phyloP scores from a whole-genome alignment of 2,888 invertebrate genomes.

The Brenthis ino region DNA sequence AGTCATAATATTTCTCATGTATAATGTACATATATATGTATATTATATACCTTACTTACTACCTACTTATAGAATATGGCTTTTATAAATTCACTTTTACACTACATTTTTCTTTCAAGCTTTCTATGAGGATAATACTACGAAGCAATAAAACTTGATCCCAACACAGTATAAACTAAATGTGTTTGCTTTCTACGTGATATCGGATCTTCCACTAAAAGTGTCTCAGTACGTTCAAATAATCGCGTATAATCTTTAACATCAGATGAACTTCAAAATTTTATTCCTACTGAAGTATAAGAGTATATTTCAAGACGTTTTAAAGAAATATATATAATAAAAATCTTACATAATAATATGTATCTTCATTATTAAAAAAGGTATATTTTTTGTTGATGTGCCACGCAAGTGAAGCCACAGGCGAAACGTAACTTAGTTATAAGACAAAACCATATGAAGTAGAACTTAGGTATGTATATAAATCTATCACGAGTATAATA shows the following conservation, averaged over 20 bases:
- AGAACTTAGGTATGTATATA: no score
- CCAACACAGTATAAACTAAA: constrained; percentile 25
- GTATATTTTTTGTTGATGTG: no score
- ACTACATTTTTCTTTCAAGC: neutral
- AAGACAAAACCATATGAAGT: no score
- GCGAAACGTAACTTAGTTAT: no score
- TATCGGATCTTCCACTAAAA: constrained; percentile 25
- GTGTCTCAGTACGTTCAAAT: constrained; percentile 32
- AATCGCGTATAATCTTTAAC: constrained; percentile 19
- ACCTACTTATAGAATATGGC: neutral
- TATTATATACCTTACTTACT: no score
- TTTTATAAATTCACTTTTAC: neutral
- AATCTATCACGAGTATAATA: no score
- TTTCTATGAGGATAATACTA: constrained; percentile 11
- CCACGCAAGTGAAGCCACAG: no score
- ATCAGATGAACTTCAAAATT: constrained; percentile 5
- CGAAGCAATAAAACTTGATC: constrained; percentile 28
- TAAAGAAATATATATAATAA: neutral
- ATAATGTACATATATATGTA: neutral
- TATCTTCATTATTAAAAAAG: no score
- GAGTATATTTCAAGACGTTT: neutral
- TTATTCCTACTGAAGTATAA: neutral
- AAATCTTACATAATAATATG: neutral
- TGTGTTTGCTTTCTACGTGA: constrained; percentile 39
- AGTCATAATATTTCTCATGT: neutral